Base-by-base conservation (phyloP, 2,888 invertebrate species). In the Tachina fera region DNA sequence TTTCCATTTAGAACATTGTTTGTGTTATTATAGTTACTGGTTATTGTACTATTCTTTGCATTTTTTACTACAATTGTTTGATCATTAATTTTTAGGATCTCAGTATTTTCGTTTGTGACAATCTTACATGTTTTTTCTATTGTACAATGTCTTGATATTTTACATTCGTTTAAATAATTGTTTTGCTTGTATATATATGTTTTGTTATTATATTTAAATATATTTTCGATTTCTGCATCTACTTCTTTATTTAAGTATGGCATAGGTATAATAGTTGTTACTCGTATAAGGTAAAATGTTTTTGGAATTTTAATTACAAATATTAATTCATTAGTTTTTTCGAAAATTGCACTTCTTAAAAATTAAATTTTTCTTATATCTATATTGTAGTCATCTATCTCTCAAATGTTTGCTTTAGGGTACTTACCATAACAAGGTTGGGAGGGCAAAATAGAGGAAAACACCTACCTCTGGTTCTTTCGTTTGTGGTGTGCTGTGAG, bases 81-180 rank as follows among this genome's bases (percentile, higher is more conserved):
- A 22, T 22, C 22, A 3, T 22, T 22, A 22, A 22, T 22, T 2
- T 22, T 22, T 22, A 22, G n/a, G 31, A 61, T 61, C 31, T 61
- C 61, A 10, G 61, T 43, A 61, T 61, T 16, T 43, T 61, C 41
- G 13, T 43, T 61, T 43, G n/a, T 61, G 41, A 43, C 43, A 39
- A 61, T 3, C 31, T 61, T 61, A 41, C 43, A 61, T 61, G 61
- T 16, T 61, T 61, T 61, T 39, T 41, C n/a, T 61, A 61, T 61
- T 61, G 61, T 61, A 11, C 61, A 61, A 61, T 61, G 61, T 61
- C 31, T 61, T 61, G 61, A 61, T 43, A 61, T 3, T 13, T 43
- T 61, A 61, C 61, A 61, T 61, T 61, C 61, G n/a, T n/a, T 61
- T 41, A 16, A 31, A 61, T 43, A 43, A 61, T 43, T 61, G 31